Conservation (phyloP, 2,113 vertebrate species). For the Oxyura jamaicensis region DNA sequence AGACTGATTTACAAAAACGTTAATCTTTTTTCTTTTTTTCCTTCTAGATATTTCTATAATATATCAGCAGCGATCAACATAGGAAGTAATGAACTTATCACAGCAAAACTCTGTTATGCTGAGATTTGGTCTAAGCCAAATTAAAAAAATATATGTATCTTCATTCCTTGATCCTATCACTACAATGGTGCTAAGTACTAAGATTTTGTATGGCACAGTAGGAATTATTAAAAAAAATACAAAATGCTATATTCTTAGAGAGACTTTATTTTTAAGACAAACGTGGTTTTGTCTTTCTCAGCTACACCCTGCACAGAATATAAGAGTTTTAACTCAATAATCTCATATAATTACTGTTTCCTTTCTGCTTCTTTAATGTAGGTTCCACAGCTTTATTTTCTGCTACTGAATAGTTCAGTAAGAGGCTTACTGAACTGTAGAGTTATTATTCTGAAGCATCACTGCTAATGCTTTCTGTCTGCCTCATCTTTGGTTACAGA, state of each 20-base stretch:
- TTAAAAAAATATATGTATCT: background rate
- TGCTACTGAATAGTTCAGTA: background rate
- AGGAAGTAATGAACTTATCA: background rate
- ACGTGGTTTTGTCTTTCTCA: background rate
- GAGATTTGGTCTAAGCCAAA: background rate
- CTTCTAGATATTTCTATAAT: background rate
- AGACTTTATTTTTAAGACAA: background rate
- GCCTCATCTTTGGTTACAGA: background rate
- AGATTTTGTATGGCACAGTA: background rate
- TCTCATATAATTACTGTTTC: constrained; percentile 39
- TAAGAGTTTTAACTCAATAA: constrained; percentile 19
- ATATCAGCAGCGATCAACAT: background rate
- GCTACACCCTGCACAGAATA: background rate
- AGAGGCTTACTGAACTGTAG: constrained; percentile 52
- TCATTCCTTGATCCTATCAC: background rate
- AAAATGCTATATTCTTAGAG: background rate
- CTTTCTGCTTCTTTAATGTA: constrained; percentile 11
- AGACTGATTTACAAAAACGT: background rate
- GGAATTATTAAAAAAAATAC: background rate
- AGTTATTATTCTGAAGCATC: constrained; percentile 10
- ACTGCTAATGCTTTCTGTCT: constrained; percentile 30
- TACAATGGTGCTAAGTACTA: background rate
- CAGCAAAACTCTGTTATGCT: background rate
- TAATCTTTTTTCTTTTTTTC: no score
- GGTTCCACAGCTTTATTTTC: constrained; percentile 29